phyloP scores from a whole-genome alignment of 2,888 invertebrate genomes.

The Eupelmus urozonus region DNA sequence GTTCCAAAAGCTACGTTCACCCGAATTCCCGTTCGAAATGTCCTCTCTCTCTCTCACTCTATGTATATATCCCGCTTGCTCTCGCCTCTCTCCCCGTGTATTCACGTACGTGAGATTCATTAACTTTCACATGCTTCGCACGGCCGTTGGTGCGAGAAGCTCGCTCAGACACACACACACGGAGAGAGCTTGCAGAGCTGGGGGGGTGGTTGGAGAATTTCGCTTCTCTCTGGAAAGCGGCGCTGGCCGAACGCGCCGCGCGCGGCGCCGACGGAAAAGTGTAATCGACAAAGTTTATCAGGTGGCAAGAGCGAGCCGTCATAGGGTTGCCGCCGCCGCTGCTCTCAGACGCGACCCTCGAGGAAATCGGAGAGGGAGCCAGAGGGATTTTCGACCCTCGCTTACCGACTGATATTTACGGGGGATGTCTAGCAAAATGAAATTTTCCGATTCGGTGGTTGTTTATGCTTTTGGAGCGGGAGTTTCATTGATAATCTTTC shows the following conservation, averaged over 20 bases:
- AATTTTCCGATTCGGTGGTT: too few species aligned
- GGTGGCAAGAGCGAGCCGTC: slow-evolving; percentile 40
- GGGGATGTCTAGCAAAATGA: too few species aligned
- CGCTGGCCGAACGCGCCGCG: neutral
- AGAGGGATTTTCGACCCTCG: too few species aligned
- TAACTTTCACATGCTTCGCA: slow-evolving; percentile 65
- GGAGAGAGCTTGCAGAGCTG: slow-evolving; percentile 38
- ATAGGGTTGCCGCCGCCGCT: too few species aligned
- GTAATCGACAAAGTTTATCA: slow-evolving; percentile 74
- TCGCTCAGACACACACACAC: slow-evolving; percentile 22
- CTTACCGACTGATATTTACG: too few species aligned
- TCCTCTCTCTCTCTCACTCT: slow-evolving; percentile 33
- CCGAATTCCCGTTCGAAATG: slow-evolving; percentile 56
- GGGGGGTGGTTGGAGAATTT: slow-evolving; percentile 55
- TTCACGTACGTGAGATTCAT: slow-evolving; percentile 67
- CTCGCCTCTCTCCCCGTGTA: neutral
- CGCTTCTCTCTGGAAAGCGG: slow-evolving; percentile 23
- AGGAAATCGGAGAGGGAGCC: slow-evolving; percentile 6
- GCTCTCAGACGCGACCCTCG: slow-evolving; percentile 1
- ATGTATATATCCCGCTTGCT: neutral
- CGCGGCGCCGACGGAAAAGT: slow-evolving; percentile 68
- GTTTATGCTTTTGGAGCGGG: too few species aligned
- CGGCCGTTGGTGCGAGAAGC: slow-evolving; percentile 35
- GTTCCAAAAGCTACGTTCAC: slow-evolving; percentile 58
- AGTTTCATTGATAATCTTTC: too few species aligned